Conservation (phyloP, 2,113 vertebrate genomes). For the Epinephelus moara region DNA sequence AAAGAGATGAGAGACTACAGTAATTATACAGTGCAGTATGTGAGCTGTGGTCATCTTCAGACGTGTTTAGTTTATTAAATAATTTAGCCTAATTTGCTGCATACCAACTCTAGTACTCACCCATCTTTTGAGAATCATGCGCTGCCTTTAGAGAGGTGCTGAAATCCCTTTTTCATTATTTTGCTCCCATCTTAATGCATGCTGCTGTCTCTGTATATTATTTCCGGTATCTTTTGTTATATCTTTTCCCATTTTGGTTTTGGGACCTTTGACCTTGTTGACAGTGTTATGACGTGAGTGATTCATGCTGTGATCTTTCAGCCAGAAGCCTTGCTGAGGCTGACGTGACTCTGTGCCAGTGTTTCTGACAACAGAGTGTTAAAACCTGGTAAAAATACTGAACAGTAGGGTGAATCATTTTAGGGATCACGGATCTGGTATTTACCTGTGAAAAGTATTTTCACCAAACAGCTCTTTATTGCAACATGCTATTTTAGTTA, state of each 20-base stretch:
- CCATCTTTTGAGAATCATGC: not conserved
- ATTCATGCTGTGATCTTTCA: not conserved
- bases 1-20: not conserved
- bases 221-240: too few species aligned
- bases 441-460: not conserved
- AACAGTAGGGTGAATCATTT: not conserved
- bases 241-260: not conserved
- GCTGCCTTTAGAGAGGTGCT: not conserved
- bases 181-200: not conserved
- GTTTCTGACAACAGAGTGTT: not conserved
- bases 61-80: not conserved
- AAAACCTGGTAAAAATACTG: not conserved
- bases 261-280: not conserved
- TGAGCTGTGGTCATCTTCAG: not conserved
- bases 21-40: not conserved
- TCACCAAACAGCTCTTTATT: not conserved
- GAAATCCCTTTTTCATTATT: not conserved
- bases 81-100: not conserved
- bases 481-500: not conserved
- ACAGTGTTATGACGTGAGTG: not conserved
- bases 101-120: not conserved
- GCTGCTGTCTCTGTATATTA: not conserved
- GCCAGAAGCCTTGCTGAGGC: not conserved
- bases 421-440: not conserved
- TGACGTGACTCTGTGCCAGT: not conserved